Base-by-base conservation (phyloP, 2,797 vertebrate genomes). In the Hyperoplus lanceolatus region DNA sequence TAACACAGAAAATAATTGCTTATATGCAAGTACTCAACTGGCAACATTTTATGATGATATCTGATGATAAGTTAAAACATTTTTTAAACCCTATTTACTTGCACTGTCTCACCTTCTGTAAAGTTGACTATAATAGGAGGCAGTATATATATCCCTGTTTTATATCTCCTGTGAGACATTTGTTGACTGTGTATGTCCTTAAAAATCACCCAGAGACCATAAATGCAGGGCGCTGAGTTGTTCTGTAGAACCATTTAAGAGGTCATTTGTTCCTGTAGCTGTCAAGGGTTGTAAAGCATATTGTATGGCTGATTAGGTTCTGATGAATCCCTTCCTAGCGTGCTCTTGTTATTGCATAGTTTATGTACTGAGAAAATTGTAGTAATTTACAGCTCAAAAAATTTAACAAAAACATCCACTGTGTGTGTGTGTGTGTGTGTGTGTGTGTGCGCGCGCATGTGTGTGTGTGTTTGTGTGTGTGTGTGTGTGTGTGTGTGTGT, bases 271-370 rank as follows among this genome's bases (percentile, higher is more conserved):
- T 84, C 38, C 67, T 80, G 74, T 57, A 46, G 75, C 77, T 82
- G 77, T 82, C 75, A 57, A 67, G 51, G 50, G 48, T 56, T 78
- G 75, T 81, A 80, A 89, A 81, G 83, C 49, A 55, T 15, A 1
- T 70, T 81, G 42, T 53, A 12, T 3, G n/a, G 59, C 79, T 86
- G 77, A 86, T 86, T 81, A 80, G 16, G 5, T 53, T 64, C 50
- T 80, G 61, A 78, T 81, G 73, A 58, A 66, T 74, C 61, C 80
- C 69, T 74, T 55, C 63, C 77, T 4, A 29, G 15, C n/a, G 43
- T 57, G 58, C 39, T 59, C 0, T 0, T 66, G 13, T 38, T 18
- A 45, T 54, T 45, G 14, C 0, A 13, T 29, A 11, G 57, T 60
- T 63, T 75, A 39, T 69, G 38, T 15, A 8, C 51, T 4, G 8